Percentiles rank a stretch among this genome's conserved stretches.
phyloP scores from a whole-genome alignment of 2,113 vertebrate genomes.

The Grantiella picta region DNA sequence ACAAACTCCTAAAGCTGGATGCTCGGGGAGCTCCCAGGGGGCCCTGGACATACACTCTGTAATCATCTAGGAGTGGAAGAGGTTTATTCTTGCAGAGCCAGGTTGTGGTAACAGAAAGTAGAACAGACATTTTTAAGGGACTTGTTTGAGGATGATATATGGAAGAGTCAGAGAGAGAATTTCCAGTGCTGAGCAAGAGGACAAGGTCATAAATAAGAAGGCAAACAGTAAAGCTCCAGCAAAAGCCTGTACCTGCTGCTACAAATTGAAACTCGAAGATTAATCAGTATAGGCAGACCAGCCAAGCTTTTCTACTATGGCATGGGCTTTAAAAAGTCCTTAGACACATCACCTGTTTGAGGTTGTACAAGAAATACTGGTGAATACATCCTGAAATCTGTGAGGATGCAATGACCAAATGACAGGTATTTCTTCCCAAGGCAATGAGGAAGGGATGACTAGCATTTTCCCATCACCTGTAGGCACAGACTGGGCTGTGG shows the following conservation, averaged over 20 bases:
- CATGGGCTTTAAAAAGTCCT: background rate
- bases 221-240: background rate
- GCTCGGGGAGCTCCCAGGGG: background rate
- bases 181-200: background rate
- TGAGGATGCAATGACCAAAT: background rate
- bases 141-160: background rate
- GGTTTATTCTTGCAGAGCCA: background rate
- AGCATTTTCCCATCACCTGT: background rate
- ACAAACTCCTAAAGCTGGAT: background rate
- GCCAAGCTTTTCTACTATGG: background rate
- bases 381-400: background rate
- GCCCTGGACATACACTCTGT: background rate
- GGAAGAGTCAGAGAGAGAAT: background rate
- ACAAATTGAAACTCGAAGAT: background rate
- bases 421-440: background rate
- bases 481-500: rapidly evolving
- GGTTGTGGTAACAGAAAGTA: background rate
- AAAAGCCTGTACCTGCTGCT: background rate
- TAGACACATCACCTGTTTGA: background rate
- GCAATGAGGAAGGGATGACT: rapidly evolving
- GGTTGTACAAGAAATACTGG: background rate
- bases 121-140: background rate
- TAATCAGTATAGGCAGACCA: background rate
- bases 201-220: constrained; percentile 8
- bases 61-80: background rate